These are phyloP conservation scores for Melanchra persicariae DNA, from an alignment of 2,888 invertebrate genomes.

Conservation along the genomic window DNA sequence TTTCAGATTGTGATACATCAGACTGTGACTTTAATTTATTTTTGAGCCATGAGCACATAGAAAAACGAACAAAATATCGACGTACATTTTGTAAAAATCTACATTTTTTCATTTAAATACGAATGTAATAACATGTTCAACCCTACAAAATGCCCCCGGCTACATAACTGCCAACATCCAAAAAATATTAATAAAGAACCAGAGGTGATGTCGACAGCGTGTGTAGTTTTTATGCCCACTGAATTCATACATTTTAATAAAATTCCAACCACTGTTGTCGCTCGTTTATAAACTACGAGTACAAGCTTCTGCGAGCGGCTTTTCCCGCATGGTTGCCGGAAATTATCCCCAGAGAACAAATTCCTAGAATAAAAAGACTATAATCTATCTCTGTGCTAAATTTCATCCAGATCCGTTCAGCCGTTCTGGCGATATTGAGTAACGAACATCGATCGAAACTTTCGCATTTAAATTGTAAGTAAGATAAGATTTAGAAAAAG, in stretches of 20 bases:
- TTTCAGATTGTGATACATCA: no score
- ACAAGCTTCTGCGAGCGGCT: no score
- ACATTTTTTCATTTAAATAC: not conserved
- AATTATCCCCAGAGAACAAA: no score
- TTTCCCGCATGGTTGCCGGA: no score
- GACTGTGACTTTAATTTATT: not conserved
- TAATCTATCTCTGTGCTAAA: no score
- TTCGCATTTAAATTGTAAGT: no score
- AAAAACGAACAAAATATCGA: not conserved
- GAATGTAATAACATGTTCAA: not conserved
- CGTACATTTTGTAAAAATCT: not conserved
- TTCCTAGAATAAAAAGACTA: no score
- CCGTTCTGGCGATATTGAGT: no score
- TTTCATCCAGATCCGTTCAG: no score
- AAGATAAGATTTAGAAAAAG: not conserved
- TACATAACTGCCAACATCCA: not conserved
- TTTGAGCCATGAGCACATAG: not conserved
- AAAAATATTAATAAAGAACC: not conserved
- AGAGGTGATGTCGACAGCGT: not conserved
- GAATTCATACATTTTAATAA: conserved; percentile 2
- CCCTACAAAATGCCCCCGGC: conserved; percentile 3
- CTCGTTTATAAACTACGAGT: not conserved
- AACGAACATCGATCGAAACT: no score
- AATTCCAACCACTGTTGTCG: not conserved
- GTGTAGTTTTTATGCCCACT: not conserved